Evolutionary conservation across 2,888 invertebrate genomes (phyloP), one percentile per base, ranked within the genome.

Genomic region (Empis stercorea): DNA sequence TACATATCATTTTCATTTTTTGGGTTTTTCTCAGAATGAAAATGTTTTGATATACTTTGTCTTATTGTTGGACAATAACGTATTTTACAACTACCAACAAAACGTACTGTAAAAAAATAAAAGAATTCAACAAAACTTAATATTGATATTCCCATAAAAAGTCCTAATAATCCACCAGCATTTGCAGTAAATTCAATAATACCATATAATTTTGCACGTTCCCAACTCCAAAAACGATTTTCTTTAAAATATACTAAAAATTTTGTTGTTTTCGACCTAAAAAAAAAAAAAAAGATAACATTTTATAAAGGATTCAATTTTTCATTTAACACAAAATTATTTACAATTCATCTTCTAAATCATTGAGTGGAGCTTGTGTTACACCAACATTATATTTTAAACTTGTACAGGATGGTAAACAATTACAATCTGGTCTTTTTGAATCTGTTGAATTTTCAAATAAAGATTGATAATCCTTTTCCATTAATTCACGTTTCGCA

Each of bases 161-260:
- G 44, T 20, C 54, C 78, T 2, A 79, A 70, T 2, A 79, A 62
- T 51, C 78, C 78, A 13, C 78, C 79, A 56, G 74, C 74, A 62
- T 77, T 77, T 37, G 76, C 77, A 20, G 78, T 64, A 58, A 79
- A 78, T 59, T 78, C 78, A 0, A 75, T 75, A 53, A 70, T 70
- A 1, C 78, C 78, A 58, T 76, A 78, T 37, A 78, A 62, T 57
- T 79, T 78, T 4, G 76, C 75, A 15, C 78, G 67, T 20, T 74
- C 71, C 9, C 75, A 75, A 1, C 76, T 74, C 46, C 77, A 75
- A 56, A 78, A 78, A 57, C 78, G 76, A 14, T 75, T 72, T 54
- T 42, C 42, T 13, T 42, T 42, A 11, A 30, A 42, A 13, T 42
- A 30, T 4, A 42, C 14, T 13, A 16, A 2, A 42, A 42, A 30